Conservation (phyloP, 2,113 vertebrate species). For the Thunnus maccoyii region DNA sequence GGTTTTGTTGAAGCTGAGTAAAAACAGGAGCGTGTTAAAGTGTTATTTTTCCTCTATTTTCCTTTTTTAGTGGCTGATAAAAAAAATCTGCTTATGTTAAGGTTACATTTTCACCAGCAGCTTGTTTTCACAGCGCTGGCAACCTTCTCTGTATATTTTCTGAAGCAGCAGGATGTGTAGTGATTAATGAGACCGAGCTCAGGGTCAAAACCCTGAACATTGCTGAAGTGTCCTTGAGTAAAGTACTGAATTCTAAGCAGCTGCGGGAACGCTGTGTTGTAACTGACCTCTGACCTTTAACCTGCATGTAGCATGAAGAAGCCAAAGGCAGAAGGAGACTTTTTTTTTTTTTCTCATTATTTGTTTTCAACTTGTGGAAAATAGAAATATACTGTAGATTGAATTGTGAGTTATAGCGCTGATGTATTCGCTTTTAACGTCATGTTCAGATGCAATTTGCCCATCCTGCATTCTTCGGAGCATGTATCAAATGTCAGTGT, state of each 20-base stretch:
- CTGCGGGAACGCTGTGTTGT: neutral
- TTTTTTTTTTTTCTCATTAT: neutral
- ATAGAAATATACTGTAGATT: too few relatives aligned
- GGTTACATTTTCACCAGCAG: neutral
- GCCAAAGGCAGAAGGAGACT: neutral
- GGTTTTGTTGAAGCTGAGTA: neutral
- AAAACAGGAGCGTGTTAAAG: neutral
- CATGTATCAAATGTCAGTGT: too few relatives aligned
- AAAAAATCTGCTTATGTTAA: neutral
- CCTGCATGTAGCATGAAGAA: neutral
- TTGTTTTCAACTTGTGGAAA: neutral
- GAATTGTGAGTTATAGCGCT: too few relatives aligned
- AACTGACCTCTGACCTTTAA: constrained; percentile 36
- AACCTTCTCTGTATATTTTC: neutral
- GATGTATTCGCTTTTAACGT: too few relatives aligned
- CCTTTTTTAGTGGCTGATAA: neutral
- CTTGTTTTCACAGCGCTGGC: neutral
- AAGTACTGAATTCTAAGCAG: constrained; percentile 45
- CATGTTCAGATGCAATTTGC: too few relatives aligned
- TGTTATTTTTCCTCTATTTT: neutral
- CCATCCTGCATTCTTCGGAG: too few relatives aligned
- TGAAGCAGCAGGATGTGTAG: constrained; percentile 10
- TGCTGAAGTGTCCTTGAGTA: constrained; percentile 57
- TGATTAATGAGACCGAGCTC: constrained; percentile 62
- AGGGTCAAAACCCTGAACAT: neutral